Base-by-base conservation (phyloP, 2,797 vertebrate species). In the Rhynchonycteris naso region DNA sequence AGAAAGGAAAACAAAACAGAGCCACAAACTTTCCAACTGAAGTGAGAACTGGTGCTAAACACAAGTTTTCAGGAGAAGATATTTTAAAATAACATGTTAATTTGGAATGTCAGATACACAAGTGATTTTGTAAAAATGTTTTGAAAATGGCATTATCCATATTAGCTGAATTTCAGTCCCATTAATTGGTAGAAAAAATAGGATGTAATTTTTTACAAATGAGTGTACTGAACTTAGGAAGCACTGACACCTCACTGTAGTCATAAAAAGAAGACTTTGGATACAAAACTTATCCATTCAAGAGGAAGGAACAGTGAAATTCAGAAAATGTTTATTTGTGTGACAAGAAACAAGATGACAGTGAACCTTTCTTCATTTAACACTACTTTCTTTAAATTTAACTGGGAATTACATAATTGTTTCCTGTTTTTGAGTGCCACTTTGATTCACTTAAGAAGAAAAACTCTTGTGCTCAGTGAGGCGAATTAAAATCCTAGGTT, bases 391-490 rank as follows among this genome's bases (percentile, higher is more conserved):
- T 86, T 79, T 81, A 69, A 79, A 88, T 88, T 35, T n/a, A 54
- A 21, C 81, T 90, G 50, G 35, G 19, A 61, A 85, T 72, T 69
- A 88, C 13, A 19, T 58, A 71, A 82, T 82, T 82, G 38, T 59
- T 88, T 82, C 26, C 63, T 68, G 59, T 63, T 72, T 72, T 81
- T 68, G 22, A 79, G 24, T 10, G 50, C 13, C 12, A 71, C 78
- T 87, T 92, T 81, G 80, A 94, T 47, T 69, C 66, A 59, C 38
- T 69, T 75, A 58, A 81, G 59, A 93, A 93, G 47, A 90, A 85
- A 83, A 88, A n/a, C 22, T 65, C 80, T 68, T 59, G 22, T 22
- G 26, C 22, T 79, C 33, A 78, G 30, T 12, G 22, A 93, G 91
- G 56, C 26, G 86, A 65, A 30, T 87, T 61, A 47, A 84, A 92